phyloP scores from a whole-genome alignment of 1,140 invertebrate genomes.

The Nephotettix cincticeps region DNA sequence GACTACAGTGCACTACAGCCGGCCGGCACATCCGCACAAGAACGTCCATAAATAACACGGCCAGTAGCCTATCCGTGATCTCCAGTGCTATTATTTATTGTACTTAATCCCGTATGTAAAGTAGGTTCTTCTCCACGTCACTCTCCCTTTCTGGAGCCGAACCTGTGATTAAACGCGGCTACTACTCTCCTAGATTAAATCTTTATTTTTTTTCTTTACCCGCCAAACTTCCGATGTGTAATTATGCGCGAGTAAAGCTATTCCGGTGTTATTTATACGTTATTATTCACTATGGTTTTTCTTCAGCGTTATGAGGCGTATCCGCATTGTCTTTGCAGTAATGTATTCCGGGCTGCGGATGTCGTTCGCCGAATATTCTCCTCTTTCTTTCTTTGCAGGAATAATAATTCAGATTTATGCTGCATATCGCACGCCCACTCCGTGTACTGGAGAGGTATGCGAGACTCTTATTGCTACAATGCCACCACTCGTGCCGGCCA shows the following conservation, averaged over 20 bases:
- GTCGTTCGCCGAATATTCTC: conserved; percentile 8
- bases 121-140: neutral
- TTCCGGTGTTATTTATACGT: neutral
- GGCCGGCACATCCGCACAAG: neutral
- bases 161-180: conserved; percentile 15
- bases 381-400: neutral
- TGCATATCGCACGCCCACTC: neutral
- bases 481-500: too few species aligned
- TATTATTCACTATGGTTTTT: neutral
- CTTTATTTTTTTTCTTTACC: conserved; percentile 11
- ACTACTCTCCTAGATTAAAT: conserved; percentile 22
- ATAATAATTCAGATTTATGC: conserved; percentile 6
- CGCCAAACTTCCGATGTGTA: neutral
- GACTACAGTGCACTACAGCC: too few species aligned
- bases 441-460: neutral
- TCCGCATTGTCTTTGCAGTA: conserved; percentile 7
- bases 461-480: too few species aligned
- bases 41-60: neutral
- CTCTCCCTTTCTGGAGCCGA: conserved; percentile 11
- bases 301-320: neutral
- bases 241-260: neutral
- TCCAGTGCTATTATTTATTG: neutral
- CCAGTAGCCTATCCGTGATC: conserved; percentile 1
- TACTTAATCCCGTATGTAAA: conserved; percentile 20
- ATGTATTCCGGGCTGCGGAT: conserved; percentile 15